phyloP scores from a whole-genome alignment of 2,797 vertebrate genomes.

The Spizella passerina region DNA sequence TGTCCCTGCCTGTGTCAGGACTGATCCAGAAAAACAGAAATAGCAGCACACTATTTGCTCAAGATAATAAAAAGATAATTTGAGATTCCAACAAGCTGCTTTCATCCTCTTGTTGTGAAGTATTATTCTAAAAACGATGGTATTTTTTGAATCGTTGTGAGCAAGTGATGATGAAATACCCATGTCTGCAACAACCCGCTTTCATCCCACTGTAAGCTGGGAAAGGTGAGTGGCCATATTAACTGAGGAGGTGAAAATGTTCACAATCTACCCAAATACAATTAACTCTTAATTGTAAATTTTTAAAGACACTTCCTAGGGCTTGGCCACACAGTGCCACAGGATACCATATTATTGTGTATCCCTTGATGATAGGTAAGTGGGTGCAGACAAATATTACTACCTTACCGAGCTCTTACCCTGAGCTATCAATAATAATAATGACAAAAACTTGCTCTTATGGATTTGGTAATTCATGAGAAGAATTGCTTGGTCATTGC shows the following conservation, averaged over 20 bases:
- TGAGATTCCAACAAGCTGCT: conserved; percentile 32
- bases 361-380: not conserved
- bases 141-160: not conserved
- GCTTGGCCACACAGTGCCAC: not conserved
- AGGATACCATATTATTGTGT: not conserved
- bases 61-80: conserved; percentile 36
- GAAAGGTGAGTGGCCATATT: not conserved
- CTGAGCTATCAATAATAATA: not conserved
- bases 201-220: not conserved
- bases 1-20: conserved; percentile 40
- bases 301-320: not conserved
- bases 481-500: not conserved
- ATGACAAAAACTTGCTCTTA: not conserved
- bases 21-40: conserved; percentile 47
- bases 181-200: not conserved
- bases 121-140: not conserved
- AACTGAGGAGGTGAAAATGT: not conserved
- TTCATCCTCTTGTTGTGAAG: conserved; percentile 17
- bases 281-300: not conserved
- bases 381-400: not conserved
- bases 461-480: not conserved
- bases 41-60: conserved; percentile 44
- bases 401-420: not conserved
- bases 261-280: not conserved
- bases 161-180: not conserved